These are phyloP conservation scores for Siniperca knerii DNA, from an alignment of 2,113 vertebrate genomes.

Conservation along the genomic window DNA sequence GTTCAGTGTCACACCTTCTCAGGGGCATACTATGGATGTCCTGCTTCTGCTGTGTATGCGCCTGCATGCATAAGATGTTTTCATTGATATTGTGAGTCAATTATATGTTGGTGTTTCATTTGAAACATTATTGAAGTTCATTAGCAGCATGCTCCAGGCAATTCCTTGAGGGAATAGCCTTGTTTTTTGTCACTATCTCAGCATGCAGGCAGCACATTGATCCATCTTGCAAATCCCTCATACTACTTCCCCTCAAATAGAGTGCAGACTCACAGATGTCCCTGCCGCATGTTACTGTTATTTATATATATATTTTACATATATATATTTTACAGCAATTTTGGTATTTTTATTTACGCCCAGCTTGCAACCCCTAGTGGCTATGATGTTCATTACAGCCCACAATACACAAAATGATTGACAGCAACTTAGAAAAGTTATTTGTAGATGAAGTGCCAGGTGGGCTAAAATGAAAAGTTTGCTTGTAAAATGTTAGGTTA, in stretches of 20 bases:
- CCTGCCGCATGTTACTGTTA: background rate
- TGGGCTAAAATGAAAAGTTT: background rate
- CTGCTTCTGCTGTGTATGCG: conserved; percentile 17
- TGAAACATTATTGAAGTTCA: conserved; percentile 62
- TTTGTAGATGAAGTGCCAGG: background rate
- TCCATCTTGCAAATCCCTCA: conserved; percentile 47
- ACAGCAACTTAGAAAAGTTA: background rate
- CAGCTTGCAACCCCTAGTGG: background rate
- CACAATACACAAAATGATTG: background rate
- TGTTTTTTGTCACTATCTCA: conserved; percentile 58
- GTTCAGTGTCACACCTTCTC: background rate
- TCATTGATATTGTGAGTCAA: conserved; percentile 34
- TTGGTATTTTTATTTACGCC: background rate
- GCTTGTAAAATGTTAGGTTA: background rate
- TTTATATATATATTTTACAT: no score
- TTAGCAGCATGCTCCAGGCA: conserved; percentile 40
- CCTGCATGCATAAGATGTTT: conserved; percentile 19
- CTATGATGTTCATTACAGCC: background rate
- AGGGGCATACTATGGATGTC: background rate
- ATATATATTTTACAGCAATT: background rate
- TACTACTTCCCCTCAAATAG: conserved; percentile 34
- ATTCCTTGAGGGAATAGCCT: conserved; percentile 46
- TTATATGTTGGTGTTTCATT: conserved; percentile 54
- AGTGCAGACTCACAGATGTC: conserved; percentile 38
- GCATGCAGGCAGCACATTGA: conserved; percentile 61